Conservation (phyloP, 2,797 vertebrate species). For the Todus mexicanus region DNA sequence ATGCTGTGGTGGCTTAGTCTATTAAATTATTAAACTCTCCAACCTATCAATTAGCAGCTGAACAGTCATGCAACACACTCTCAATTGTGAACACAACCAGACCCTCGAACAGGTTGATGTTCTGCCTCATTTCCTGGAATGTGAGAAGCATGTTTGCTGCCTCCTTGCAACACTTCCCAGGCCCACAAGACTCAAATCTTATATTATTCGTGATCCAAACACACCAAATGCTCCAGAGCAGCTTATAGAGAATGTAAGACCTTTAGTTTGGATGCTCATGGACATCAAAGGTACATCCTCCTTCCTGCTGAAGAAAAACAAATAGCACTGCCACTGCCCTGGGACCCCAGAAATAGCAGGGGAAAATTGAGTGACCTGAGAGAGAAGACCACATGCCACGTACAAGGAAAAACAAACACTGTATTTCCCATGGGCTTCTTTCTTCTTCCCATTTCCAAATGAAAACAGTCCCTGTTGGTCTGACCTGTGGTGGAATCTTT, state of each 20-base stretch:
- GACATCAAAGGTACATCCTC: neutral
- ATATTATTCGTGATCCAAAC: neutral
- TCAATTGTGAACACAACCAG: neutral
- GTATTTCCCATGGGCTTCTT: neutral
- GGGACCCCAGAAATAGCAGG: neutral
- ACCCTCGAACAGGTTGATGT: neutral
- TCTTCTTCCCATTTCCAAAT: neutral
- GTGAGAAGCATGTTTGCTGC: neutral
- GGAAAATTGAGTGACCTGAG: neutral
- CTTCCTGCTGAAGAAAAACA: neutral
- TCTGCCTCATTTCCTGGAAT: neutral
- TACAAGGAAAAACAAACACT: neutral
- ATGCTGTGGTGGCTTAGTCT: neutral
- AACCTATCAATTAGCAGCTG: neutral
- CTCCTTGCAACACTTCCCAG: neutral
- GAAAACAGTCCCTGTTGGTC: neutral
- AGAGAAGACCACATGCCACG: neutral
- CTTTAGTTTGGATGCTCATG: neutral
- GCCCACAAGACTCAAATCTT: neutral
- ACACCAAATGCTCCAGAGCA: neutral
- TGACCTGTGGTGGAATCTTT: neutral
- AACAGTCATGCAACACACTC: neutral
- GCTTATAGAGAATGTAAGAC: neutral
- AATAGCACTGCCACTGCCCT: neutral
- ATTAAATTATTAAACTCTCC: neutral